Evolutionary conservation across 2,797 vertebrate species (phyloP), one percentile per base, ranked within the genome.

Genomic region (Mormyrops boulengeri): DNA sequence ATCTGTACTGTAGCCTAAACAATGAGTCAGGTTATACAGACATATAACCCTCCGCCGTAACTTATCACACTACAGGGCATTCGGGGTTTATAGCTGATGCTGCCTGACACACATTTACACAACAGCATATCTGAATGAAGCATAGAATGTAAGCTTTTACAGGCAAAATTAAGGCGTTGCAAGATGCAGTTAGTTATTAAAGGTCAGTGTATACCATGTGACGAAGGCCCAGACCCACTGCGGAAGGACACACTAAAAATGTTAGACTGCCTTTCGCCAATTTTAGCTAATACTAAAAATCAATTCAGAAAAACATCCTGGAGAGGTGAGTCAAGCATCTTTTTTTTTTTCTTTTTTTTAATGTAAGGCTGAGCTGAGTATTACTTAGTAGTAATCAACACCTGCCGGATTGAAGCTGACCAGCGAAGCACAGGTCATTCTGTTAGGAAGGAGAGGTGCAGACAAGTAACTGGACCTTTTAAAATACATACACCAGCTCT

Each of bases 401-500:
- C 73, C 73, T 44, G 73, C 41, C 19, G 38, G 19, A 80, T 47
- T 41, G 73, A 80, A 80, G 73, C 73, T 47, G 73, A 80, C 73
- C 73, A 80, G 38, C 41, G 19, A 80, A 80, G 41, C 73, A 44
- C 73, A 22, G 17, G 14, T 41, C 49, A 41, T 89, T 55, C 38
- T 41, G 69, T 57, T 57, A 52, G 47, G 50, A 30, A 53, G 47
- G 84, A 26, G 41, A 85, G 22, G 11, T 17, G 82, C 44, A 41
- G 38, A 41, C 30, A 80, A 11, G 89, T 69, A 57, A 60, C 50
- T 34, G 12, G 14, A 34, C 12, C 50, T 34, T 55, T 53, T 57
- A 53, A 87, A 87, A 34, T 17, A 85, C 50, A 89, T 12, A 84
- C 12, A 3, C 44, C 12, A 49, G 84, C 30, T 93, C 92, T 89